These are phyloP conservation scores for Oedothorax gibbosus DNA, from an alignment of 1,140 invertebrate genomes.

Conservation along the genomic window DNA sequence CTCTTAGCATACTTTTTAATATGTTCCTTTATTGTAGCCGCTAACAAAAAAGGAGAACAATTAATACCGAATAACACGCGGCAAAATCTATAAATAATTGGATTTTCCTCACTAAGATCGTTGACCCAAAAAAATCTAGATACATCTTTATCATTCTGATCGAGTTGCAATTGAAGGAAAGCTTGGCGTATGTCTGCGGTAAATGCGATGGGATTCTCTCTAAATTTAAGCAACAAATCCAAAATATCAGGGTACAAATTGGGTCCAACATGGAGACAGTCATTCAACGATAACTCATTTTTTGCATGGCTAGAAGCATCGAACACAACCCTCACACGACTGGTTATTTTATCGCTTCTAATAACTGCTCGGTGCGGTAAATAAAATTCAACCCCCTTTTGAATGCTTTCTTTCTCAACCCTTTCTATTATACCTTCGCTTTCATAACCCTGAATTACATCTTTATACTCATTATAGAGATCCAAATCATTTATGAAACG, in stretches of 20 bases:
- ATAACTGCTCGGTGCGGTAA: background rate
- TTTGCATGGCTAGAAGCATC: background rate
- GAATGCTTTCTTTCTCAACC: background rate
- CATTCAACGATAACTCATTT: background rate
- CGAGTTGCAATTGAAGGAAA: too few species aligned
- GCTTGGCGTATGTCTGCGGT: too few species aligned
- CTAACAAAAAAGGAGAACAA: too few species aligned
- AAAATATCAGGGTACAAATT: background rate
- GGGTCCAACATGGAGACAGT: background rate
- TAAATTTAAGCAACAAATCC: background rate
- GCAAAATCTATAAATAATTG: too few species aligned
- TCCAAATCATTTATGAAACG: background rate
- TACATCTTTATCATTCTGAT: too few species aligned
- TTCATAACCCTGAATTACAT: background rate
- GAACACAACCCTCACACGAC: background rate
- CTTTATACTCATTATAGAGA: background rate
- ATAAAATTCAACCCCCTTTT: background rate
- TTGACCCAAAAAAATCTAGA: too few species aligned
- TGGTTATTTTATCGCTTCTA: background rate
- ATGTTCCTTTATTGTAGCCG: too few species aligned
- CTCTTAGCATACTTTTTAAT: too few species aligned
- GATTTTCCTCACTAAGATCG: too few species aligned
- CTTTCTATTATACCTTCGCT: background rate
- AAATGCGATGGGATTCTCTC: too few species aligned
- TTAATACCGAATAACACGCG: too few species aligned